Conservation (phyloP, 2,797 vertebrate genomes). For the Helarctos malayanus region DNA sequence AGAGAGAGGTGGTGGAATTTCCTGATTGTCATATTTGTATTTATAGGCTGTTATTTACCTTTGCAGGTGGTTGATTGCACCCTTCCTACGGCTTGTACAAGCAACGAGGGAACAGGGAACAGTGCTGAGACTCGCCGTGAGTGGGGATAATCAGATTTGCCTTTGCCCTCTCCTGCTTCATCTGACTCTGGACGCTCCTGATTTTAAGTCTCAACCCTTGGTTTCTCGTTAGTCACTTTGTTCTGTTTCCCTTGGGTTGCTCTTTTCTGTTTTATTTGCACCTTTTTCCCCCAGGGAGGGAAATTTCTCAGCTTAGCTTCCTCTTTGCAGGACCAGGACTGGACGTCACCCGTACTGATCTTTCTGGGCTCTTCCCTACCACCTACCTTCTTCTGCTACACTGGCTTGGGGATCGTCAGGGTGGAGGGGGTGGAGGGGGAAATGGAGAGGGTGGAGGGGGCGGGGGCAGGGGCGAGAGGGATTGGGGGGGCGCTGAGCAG, state of each 20-base stretch:
- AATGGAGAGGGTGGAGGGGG: background rate
- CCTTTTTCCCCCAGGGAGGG: background rate
- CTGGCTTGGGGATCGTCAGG: background rate
- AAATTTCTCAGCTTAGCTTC: background rate
- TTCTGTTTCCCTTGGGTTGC: background rate
- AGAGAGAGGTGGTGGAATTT: background rate
- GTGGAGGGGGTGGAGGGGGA: too few species aligned
- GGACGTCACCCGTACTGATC: too few species aligned
- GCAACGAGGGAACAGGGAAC: background rate
- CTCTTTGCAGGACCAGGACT: background rate
- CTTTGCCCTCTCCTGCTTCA: background rate
- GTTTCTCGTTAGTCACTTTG: background rate
- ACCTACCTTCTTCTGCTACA: background rate
- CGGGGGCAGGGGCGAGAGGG: too few species aligned
- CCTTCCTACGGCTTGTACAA: background rate
- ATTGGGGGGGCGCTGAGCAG: background rate
- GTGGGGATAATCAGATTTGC: too few species aligned
- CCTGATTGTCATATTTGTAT: background rate
- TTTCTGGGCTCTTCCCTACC: background rate
- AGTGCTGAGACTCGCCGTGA: background rate
- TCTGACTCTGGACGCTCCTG: background rate
- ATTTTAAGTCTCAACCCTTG: background rate
- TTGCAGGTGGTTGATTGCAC: background rate
- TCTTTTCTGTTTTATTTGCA: background rate
- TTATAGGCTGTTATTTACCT: background rate